phyloP scores from a whole-genome alignment of 2,797 vertebrate genomes.

The Bufotes viridis region DNA sequence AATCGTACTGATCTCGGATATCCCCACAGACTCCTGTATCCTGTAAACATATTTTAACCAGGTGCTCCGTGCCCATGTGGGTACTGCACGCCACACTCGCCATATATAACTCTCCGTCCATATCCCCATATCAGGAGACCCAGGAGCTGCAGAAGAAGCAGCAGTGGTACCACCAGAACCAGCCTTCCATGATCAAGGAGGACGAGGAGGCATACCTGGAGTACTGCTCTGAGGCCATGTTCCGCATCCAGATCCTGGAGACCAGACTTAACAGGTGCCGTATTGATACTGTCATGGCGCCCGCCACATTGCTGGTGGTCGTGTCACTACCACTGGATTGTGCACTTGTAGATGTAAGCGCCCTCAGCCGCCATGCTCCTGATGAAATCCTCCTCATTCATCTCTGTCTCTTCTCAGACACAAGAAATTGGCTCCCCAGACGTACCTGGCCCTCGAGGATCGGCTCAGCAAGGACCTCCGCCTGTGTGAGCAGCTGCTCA shows the following conservation, averaged over 20 bases:
- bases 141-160: slow-evolving; percentile 78
- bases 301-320: background rate
- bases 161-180: slow-evolving; percentile 78
- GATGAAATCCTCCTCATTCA: background rate
- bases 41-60: background rate
- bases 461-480: slow-evolving; percentile 76
- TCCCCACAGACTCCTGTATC: background rate
- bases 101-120: background rate
- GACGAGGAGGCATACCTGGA: slow-evolving; percentile 73
- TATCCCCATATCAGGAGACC: slow-evolving; percentile 72
- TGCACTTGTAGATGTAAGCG: no score
- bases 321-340: background rate
- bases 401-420: slow-evolving; percentile 70
- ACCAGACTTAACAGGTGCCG: slow-evolving; percentile 77
- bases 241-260: slow-evolving; percentile 73
- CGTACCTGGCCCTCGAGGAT: slow-evolving; percentile 74
- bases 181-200: slow-evolving; percentile 67
- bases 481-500: slow-evolving; percentile 66
- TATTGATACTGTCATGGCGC: background rate
- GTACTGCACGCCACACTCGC: no score
- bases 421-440: slow-evolving; percentile 73
- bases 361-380: background rate
- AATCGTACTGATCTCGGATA: background rate
- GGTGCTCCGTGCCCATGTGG: background rate
- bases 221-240: slow-evolving; percentile 74